phyloP scores from a whole-genome alignment of 2,888 invertebrate genomes.

The Litoditis marina region DNA sequence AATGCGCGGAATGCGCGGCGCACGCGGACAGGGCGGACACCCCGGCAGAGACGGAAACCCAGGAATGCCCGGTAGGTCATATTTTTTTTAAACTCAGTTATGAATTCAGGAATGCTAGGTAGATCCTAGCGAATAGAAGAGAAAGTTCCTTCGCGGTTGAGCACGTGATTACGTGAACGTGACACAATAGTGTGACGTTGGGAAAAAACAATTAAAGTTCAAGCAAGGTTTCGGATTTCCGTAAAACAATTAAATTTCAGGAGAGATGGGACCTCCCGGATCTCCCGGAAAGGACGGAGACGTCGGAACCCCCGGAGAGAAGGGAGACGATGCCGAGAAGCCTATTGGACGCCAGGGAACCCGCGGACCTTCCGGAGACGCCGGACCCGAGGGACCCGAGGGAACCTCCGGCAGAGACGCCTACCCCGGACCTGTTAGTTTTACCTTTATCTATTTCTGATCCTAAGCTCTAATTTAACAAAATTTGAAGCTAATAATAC shows the following conservation, averaged over 20 bases:
- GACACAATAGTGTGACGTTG: too few species aligned
- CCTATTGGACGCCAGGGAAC: slow-evolving; percentile 52
- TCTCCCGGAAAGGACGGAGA: slow-evolving; percentile 47
- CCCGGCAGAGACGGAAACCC: slow-evolving; percentile 52
- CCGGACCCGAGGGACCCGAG: slow-evolving; percentile 38
- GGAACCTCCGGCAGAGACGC: slow-evolving; percentile 38
- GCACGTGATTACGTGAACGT: too few species aligned
- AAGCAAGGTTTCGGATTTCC: too few species aligned
- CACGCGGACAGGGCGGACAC: slow-evolving; percentile 44
- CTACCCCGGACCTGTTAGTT: slow-evolving; percentile 38
- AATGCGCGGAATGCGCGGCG: slow-evolving; percentile 54
- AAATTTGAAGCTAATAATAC: too few species aligned
- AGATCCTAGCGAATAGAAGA: too few species aligned
- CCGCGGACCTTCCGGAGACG: slow-evolving; percentile 49
- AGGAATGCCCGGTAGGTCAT: slow-evolving; percentile 45
- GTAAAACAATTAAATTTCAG: too few species aligned
- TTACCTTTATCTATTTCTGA: background rate
- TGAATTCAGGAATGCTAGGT: too few species aligned
- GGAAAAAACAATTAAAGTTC: too few species aligned
- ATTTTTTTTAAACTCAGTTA: too few species aligned
- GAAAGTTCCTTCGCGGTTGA: too few species aligned
- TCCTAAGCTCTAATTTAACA: background rate
- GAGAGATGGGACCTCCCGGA: slow-evolving; percentile 46
- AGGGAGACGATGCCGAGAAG: slow-evolving; percentile 55
- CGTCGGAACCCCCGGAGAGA: slow-evolving; percentile 49